A percentile compares a stretch with the other conserved stretches of the same genome.
Conservation (phyloP, 2,888 invertebrate species). For the Ptychoptera albimana region DNA sequence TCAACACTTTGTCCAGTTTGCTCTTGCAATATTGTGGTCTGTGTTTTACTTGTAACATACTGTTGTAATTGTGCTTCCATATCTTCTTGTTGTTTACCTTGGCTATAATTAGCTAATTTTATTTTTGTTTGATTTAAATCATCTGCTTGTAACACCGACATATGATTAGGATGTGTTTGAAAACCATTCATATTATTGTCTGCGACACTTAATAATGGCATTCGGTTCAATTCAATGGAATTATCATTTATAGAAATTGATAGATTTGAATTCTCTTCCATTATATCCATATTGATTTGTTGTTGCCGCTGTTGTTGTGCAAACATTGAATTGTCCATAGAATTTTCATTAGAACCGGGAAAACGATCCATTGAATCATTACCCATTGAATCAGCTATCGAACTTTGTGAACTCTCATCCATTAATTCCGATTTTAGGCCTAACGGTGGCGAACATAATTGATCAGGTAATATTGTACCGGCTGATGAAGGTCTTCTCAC, state of each 20-base stretch:
- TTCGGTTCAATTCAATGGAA: slow-evolving; percentile 16
- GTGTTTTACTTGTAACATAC: slow-evolving; percentile 20
- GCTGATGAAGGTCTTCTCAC: slow-evolving; percentile 44
- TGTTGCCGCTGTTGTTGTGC: slow-evolving; percentile 15
- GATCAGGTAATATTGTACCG: slow-evolving; percentile 38
- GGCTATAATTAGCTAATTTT: too few species aligned
- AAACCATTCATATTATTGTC: slow-evolving; percentile 17
- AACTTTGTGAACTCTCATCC: slow-evolving; percentile 58
- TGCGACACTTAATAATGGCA: background rate
- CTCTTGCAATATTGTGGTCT: slow-evolving; percentile 30
- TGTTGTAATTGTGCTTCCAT: slow-evolving; percentile 30
- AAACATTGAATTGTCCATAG: slow-evolving; percentile 22
- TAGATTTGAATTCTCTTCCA: slow-evolving; percentile 19
- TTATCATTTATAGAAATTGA: slow-evolving; percentile 19
- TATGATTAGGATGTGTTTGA: slow-evolving; percentile 14
- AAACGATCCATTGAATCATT: slow-evolving; percentile 29
- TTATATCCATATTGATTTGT: slow-evolving; percentile 11
- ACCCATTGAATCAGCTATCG: slow-evolving; percentile 35
- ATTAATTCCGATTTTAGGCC: slow-evolving; percentile 49
- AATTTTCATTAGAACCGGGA: slow-evolving; percentile 22
- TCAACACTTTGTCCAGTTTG: slow-evolving; percentile 43
- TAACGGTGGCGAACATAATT: slow-evolving; percentile 33
- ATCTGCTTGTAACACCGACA: slow-evolving; percentile 26
- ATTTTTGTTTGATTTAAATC: slow-evolving; percentile 16
- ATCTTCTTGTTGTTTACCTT: slow-evolving; percentile 36